phyloP scores from a whole-genome alignment of 2,888 invertebrate genomes.

The Coronaproctus castanopsis region DNA sequence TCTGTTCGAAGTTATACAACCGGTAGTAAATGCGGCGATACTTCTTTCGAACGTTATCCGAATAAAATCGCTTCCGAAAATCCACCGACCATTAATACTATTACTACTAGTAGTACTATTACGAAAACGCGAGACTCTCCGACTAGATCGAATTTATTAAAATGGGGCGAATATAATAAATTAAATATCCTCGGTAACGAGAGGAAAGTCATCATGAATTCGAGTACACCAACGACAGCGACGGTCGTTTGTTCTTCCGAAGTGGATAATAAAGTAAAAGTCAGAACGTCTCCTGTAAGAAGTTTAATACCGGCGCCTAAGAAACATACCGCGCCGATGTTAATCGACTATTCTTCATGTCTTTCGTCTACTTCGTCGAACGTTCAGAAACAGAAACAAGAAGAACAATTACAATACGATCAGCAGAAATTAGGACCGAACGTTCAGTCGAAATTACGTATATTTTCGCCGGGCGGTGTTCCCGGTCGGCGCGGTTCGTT shows the following conservation, averaged over 20 bases:
- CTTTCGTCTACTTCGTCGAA: conserved; percentile 15
- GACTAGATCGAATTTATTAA: conserved; percentile 12
- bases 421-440: conserved; percentile 15
- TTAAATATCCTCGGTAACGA: conserved; percentile 11
- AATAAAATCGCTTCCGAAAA: not conserved
- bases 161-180: conserved; percentile 13
- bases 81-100: not conserved
- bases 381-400: conserved; percentile 14
- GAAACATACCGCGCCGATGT: conserved; percentile 26
- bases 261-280: conserved; percentile 1
- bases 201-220: conserved; percentile 12
- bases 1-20: conserved; percentile 27
- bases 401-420: not conserved
- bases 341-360: conserved; percentile 22
- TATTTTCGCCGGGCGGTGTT: conserved; percentile 18
- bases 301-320: conserved; percentile 28
- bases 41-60: not conserved
- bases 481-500: conserved; percentile 21
- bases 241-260: too few species aligned
- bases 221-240: too few species aligned
- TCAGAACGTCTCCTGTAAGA: conserved; percentile 13
- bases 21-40: not conserved
- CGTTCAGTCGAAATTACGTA: conserved; percentile 21
- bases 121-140: conserved; percentile 14
- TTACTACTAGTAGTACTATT: conserved; percentile 3